Percentiles rank a stretch among this genome's conserved stretches.
phyloP scores from a whole-genome alignment of 2,888 invertebrate genomes.

The Lasioglossum marginatum region DNA sequence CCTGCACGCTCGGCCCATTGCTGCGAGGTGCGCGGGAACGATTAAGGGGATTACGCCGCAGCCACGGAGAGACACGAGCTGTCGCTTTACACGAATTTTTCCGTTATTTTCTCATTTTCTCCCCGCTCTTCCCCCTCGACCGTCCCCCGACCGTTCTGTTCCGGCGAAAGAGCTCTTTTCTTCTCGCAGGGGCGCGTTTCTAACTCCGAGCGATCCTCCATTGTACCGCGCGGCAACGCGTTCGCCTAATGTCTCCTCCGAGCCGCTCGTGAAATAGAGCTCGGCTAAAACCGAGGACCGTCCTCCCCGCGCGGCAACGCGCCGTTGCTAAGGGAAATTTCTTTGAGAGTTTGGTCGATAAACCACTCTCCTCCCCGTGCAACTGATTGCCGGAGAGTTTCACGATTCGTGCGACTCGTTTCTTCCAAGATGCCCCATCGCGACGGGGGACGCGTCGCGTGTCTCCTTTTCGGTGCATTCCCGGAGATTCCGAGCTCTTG shows the following conservation, averaged over 20 bases:
- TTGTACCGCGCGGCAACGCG: constrained; percentile 42
- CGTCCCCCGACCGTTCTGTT: background rate
- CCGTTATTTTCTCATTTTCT: background rate
- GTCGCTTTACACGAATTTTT: background rate
- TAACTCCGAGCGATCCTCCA: constrained; percentile 46
- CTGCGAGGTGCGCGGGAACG: background rate
- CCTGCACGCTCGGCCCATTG: background rate
- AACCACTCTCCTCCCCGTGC: background rate
- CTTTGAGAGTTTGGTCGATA: constrained; percentile 25
- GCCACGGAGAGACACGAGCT: constrained; percentile 15
- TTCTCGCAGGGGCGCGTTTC: background rate
- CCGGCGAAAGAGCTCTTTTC: constrained; percentile 39
- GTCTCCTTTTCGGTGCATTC: constrained; percentile 6
- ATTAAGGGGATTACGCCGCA: constrained; percentile 41
- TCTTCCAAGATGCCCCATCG: background rate
- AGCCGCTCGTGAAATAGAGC: constrained; percentile 31
- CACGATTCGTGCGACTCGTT: background rate
- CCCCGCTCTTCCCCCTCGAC: background rate
- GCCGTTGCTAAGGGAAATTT: constrained; percentile 31
- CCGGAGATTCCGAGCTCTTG: background rate
- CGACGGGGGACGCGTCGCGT: background rate
- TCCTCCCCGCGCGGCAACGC: background rate
- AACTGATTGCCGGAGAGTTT: background rate
- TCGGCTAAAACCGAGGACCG: constrained; percentile 11
- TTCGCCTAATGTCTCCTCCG: constrained; percentile 33